These are phyloP conservation scores for Agrilus biguttatus DNA, from an alignment of 2,888 invertebrate species.

Conservation along the genomic window DNA sequence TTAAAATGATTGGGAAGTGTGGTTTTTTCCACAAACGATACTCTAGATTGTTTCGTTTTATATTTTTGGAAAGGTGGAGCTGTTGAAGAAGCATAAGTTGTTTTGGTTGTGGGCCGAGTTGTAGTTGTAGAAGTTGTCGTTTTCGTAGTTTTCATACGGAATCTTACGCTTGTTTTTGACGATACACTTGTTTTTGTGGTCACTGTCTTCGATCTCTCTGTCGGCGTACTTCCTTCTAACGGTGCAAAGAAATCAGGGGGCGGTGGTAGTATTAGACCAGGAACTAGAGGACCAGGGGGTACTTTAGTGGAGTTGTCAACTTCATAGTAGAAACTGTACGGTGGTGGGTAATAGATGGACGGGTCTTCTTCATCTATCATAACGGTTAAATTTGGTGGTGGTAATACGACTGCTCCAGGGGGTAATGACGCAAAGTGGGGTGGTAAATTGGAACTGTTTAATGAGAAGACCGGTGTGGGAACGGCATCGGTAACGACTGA, in stretches of 20 bases:
- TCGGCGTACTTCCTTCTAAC: constrained; percentile 36
- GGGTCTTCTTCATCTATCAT: constrained; percentile 83
- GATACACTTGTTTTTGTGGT: constrained; percentile 14
- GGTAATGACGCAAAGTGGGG: constrained; percentile 39
- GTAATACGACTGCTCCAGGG: constrained; percentile 44
- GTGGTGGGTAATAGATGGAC: constrained; percentile 81
- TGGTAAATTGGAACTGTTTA: constrained; percentile 25
- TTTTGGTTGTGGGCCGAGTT: constrained; percentile 32
- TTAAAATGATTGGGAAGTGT: not conserved
- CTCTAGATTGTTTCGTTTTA: not conserved
- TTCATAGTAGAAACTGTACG: constrained; percentile 71
- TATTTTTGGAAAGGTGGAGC: no score
- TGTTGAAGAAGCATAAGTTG: constrained; percentile 16
- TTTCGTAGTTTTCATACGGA: constrained; percentile 6
- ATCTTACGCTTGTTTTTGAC: not conserved
- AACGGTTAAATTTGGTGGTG: constrained; percentile 39
- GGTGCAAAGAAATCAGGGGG: constrained; percentile 77
- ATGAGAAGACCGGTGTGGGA: constrained; percentile 35
- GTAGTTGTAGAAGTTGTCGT: constrained; percentile 20
- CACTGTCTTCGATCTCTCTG: constrained; percentile 23
- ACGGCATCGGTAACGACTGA: constrained; percentile 45
- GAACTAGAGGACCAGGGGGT: constrained; percentile 73
- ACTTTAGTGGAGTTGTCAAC: constrained; percentile 61
- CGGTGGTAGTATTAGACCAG: constrained; percentile 76
- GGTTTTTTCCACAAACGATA: not conserved